Base-by-base conservation (phyloP, 1,140 invertebrate genomes). In the Pseudomyrmex gracilis region DNA sequence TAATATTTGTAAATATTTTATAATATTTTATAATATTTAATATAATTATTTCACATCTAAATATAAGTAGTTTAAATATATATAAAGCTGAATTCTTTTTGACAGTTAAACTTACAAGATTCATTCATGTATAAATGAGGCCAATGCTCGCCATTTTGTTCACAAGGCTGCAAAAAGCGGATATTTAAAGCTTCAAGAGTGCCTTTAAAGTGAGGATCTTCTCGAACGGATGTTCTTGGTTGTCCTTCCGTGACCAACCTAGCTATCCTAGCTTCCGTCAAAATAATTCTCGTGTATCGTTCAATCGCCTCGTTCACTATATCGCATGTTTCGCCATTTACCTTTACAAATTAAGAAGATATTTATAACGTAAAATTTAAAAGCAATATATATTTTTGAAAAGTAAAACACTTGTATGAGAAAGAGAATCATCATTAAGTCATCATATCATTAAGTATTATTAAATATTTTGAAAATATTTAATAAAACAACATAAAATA, bases 51-150 rank as follows among this genome's bases (percentile, higher is more conserved):
- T 9, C 1, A 22, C 5, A 8, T 15, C 15, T 0, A 2, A 66
- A 66, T 53, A 24, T 20, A 53, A 55, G 22, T 22, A 13, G 45
- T 4, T 45, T 55, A 13, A n/a, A 9, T 63, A 10, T 24, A 73
- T 60, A 43, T 63, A 13, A 2, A 12, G 12, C n/a, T 13, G 22
- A 58, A 20, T 51, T 51, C 3, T 51, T 2, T 67, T n/a, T 22
- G 12, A 22, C 15, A 24, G 13, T 24, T 13, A 83, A 88, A 95
- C 95, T 95, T 94, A 97, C 97, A 97, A 85, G 95, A 95, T 93
- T 98, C 97, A 90, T 96, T 95, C 96, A 97, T 97, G 9, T 95
- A 82, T n/a, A 96, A 91, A 83, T 95, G 89, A 0, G 97, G 97
- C 73, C 95, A 94, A 1, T 94, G 73, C 15, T 91, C 87, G 9